phyloP scores from a whole-genome alignment of 2,888 invertebrate genomes.

The Amblyjoppa proteus region DNA sequence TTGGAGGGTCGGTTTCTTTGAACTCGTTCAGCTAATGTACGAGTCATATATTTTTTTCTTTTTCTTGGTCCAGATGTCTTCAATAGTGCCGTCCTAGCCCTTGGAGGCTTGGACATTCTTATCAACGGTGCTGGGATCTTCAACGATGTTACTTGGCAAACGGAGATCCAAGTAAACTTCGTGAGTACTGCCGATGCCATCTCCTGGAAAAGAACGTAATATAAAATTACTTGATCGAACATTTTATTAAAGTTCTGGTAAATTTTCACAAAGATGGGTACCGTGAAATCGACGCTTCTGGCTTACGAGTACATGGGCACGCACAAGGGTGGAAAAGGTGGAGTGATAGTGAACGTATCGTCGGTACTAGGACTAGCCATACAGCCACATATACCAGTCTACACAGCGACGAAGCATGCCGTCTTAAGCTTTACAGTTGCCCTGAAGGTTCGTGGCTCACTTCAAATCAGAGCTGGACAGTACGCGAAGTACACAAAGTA shows the following conservation, averaged over 20 bases:
- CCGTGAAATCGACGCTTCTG: conserved; percentile 82
- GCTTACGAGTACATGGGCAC: too few relatives aligned
- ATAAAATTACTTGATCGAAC: too few relatives aligned
- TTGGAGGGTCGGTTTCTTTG: conserved; percentile 80
- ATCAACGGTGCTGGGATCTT: conserved; percentile 36
- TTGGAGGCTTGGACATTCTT: conserved; percentile 75
- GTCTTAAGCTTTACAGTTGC: too few relatives aligned
- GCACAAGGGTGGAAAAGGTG: too few relatives aligned
- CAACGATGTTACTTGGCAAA: conserved; percentile 78
- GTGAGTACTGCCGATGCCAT: conserved; percentile 72
- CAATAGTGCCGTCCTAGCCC: conserved; percentile 83
- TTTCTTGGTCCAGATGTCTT: conserved; percentile 81
- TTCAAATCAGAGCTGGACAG: too few relatives aligned
- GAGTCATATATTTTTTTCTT: neutral
- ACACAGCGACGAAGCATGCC: conserved; percentile 82
- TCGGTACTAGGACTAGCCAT: conserved; percentile 87
- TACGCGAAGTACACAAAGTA: too few relatives aligned
- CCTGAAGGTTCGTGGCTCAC: too few relatives aligned
- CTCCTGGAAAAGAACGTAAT: too few relatives aligned
- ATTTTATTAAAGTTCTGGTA: conserved; percentile 6
- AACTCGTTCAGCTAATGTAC: neutral
- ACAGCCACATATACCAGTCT: conserved; percentile 84
- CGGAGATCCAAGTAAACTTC: conserved; percentile 79
- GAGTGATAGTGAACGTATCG: conserved; percentile 86
- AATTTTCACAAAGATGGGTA: conserved; percentile 80